Percentiles rank a stretch among this genome's conserved stretches.
phyloP scores from a whole-genome alignment of 2,797 vertebrate species.

The Borostomias antarcticus region DNA sequence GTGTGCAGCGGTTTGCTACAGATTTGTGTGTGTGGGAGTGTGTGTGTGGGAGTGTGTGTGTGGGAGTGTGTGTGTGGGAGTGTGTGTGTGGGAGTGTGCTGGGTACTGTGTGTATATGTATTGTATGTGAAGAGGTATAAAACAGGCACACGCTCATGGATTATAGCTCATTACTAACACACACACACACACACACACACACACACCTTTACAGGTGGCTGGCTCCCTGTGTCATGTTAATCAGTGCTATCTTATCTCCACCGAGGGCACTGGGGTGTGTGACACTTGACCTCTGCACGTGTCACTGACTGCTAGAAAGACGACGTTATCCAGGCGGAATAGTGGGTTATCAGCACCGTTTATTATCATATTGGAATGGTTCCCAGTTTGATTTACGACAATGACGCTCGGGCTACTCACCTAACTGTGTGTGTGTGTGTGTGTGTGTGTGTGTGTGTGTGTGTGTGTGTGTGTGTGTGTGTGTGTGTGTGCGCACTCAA shows the following conservation, averaged over 20 bases:
- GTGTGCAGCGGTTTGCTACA: constrained; percentile 24
- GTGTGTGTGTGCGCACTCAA: no score
- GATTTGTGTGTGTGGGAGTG: constrained; percentile 4
- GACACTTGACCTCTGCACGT: no score
- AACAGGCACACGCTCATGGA: neutral
- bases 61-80: constrained; percentile 10
- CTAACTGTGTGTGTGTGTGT: no score
- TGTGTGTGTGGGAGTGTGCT: constrained; percentile 1
- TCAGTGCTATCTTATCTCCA: neutral
- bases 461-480: neutral
- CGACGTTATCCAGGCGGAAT: no score
- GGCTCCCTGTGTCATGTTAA: neutral
- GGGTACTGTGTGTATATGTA: neutral
- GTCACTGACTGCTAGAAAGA: no score
- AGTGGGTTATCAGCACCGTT: no score
- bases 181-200: neutral
- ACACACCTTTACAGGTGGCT: neutral
- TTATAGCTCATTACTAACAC: neutral
- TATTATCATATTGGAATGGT: no score
- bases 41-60: constrained; percentile 18
- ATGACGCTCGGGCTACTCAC: no score
- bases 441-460: no score
- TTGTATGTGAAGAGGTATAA: neutral
- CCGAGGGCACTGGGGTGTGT: no score
- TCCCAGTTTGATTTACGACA: no score